A percentile compares a stretch with the other conserved stretches of the same genome.
These are phyloP conservation scores for Zoroaster sp. DNA, from an alignment of 53 echinoderm and acorn worm species.

Conservation along the genomic window DNA sequence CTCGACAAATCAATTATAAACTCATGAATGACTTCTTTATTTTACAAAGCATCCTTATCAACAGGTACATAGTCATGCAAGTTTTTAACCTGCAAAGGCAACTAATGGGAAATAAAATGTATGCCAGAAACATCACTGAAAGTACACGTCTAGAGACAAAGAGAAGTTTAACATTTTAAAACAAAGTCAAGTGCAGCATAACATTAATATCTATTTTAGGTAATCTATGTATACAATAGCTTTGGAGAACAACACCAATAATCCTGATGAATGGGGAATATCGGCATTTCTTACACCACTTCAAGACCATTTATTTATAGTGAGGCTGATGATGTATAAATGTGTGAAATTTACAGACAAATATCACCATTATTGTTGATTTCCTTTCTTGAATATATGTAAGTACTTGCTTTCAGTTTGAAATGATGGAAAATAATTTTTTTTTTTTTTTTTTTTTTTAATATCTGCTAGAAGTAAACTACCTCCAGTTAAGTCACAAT, in stretches of 20 bases:
- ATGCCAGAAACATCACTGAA: background rate
- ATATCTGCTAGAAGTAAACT: background rate
- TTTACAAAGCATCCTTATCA: slow-evolving; percentile 41
- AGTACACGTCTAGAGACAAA: background rate
- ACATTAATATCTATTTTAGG: background rate
- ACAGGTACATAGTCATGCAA: slow-evolving; percentile 4
- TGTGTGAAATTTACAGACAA: too few relatives aligned
- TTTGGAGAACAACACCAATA: background rate
- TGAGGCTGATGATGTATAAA: too few relatives aligned
- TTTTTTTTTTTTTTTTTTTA: too few relatives aligned
- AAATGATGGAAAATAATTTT: too few relatives aligned
- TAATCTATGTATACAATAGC: background rate
- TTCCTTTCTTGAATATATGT: too few relatives aligned
- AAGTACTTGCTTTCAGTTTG: too few relatives aligned
- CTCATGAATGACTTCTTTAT: slow-evolving; percentile 22
- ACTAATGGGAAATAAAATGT: background rate
- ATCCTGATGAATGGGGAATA: background rate
- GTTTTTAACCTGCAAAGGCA: slow-evolving; percentile 15
- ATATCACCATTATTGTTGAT: too few relatives aligned
- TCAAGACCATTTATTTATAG: too few relatives aligned
- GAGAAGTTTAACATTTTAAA: background rate
- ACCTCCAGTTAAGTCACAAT: background rate
- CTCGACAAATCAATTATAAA: background rate
- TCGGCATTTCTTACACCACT: too few relatives aligned
- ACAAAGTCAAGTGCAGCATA: slow-evolving; percentile 31